A percentile compares a stretch with the other conserved stretches of the same genome.
Conservation (phyloP, 2,797 vertebrate genomes). For the Cirrhinus mrigala region DNA sequence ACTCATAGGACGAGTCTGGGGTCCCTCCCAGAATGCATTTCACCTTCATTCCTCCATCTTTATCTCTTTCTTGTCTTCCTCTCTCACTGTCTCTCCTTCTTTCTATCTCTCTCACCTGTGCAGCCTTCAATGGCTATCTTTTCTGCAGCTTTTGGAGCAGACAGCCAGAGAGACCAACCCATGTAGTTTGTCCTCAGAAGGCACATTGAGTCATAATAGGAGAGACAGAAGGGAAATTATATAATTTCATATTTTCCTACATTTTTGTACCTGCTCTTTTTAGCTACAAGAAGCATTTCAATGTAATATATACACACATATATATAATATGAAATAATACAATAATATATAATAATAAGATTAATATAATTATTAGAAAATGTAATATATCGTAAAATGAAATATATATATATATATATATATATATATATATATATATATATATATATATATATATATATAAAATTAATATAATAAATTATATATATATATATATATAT, state of each 20-base stretch:
- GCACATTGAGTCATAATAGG: not conserved
- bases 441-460: no score
- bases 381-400: no score
- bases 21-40: constrained; percentile 29
- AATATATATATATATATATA: no score
- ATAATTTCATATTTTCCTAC: not conserved
- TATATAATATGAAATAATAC: no score
- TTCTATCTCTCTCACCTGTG: constrained; percentile 75
- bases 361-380: no score
- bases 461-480: no score
- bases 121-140: constrained; percentile 89
- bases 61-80: not conserved
- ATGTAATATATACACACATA: no score
- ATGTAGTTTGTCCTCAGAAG: constrained; percentile 61
- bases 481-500: no score
- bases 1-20: constrained; percentile 13
- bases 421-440: no score
- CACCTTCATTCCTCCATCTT: constrained; percentile 1
- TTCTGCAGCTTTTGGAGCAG: constrained; percentile 87
- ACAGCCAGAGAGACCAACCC: constrained; percentile 83
- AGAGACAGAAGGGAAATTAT: not conserved
- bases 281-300: not conserved
- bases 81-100: constrained; percentile 49
- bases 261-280: not conserved
- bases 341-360: no score